phyloP scores from a whole-genome alignment of 2,797 vertebrate species.

The Phoxinus dragarum region DNA sequence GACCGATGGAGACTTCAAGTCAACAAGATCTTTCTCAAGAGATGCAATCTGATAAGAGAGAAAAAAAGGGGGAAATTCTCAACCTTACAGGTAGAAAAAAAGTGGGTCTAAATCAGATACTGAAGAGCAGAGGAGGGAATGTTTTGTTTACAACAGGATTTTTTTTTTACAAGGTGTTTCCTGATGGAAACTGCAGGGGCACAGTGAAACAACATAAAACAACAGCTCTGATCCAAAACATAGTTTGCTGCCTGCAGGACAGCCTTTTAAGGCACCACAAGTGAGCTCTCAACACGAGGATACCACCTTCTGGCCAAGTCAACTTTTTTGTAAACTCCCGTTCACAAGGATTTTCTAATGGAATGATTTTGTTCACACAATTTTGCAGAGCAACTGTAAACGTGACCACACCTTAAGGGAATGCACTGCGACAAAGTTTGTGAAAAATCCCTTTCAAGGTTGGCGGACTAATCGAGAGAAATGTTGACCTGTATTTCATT shows the following conservation, averaged over 20 bases:
- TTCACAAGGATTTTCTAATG: not conserved
- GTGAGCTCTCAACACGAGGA: not conserved
- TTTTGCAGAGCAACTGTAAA: not conserved
- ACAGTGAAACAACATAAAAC: constrained; percentile 12
- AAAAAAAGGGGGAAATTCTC: not conserved
- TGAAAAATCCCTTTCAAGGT: not conserved
- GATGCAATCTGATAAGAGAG: constrained; percentile 77
- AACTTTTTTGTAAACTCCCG: not conserved
- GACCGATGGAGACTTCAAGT: constrained; percentile 84
- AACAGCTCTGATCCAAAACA: constrained; percentile 13
- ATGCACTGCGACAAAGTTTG: not conserved
- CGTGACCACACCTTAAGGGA: not conserved
- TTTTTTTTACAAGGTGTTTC: constrained; percentile 33
- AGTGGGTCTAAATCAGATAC: not conserved
- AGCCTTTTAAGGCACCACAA: not conserved
- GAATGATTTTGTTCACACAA: not conserved
- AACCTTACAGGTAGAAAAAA: not conserved
- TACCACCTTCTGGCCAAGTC: not conserved
- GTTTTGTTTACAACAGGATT: constrained; percentile 23
- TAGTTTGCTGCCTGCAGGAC: not conserved
- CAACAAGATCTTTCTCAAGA: constrained; percentile 87
- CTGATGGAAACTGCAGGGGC: constrained; percentile 11
- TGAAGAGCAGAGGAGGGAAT: not conserved
- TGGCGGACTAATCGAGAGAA: not conserved
- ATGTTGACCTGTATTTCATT: not conserved